Evolutionary conservation across 2,113 vertebrate genomes (phyloP).

Genomic region (Archocentrus centrarchus): DNA sequence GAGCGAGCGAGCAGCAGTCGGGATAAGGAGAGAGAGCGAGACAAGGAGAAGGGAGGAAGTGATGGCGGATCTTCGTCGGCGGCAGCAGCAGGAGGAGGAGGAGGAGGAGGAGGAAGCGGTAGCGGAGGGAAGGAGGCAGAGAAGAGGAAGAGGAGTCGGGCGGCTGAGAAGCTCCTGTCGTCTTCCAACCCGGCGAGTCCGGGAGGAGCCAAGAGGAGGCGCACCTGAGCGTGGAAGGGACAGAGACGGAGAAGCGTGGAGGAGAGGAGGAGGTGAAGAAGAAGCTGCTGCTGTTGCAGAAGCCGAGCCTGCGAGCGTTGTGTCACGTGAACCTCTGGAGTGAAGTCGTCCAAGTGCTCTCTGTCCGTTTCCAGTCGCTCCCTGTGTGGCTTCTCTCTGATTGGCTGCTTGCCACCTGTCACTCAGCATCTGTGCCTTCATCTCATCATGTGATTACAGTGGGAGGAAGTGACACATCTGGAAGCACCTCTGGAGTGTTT

Average conservation of each 20-base stretch:
- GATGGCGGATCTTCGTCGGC: constrained; percentile 81
- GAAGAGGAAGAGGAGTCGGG: constrained; percentile 94
- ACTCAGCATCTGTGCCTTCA: constrained; percentile 3
- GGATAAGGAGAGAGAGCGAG: constrained; percentile 86
- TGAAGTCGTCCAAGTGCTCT: background rate
- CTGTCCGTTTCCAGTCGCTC: background rate
- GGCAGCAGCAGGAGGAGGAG: constrained; percentile 81
- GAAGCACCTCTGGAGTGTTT: background rate
- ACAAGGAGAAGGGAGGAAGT: constrained; percentile 85
- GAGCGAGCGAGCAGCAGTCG: constrained; percentile 83
- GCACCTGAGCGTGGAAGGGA: constrained; percentile 69
- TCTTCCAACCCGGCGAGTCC: constrained; percentile 95
- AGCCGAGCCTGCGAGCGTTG: constrained; percentile 3
- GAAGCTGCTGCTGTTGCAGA: background rate
- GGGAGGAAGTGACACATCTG: constrained; percentile 22
- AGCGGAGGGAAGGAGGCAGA: constrained; percentile 87
- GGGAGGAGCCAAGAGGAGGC: constrained; percentile 86
- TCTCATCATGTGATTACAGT: constrained; percentile 28
- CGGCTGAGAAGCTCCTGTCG: constrained; percentile 89
- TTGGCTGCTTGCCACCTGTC: constrained; percentile 18
- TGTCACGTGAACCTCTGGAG: background rate
- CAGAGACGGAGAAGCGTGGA: background rate
- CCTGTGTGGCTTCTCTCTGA: constrained; percentile 11
- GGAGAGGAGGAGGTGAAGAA: background rate
- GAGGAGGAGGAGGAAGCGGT: constrained; percentile 80